A percentile compares a stretch with the other conserved stretches of the same genome.
Evolutionary conservation across 2,797 vertebrate genomes (phyloP).

Genomic region (Poeciliopsis infans): DNA sequence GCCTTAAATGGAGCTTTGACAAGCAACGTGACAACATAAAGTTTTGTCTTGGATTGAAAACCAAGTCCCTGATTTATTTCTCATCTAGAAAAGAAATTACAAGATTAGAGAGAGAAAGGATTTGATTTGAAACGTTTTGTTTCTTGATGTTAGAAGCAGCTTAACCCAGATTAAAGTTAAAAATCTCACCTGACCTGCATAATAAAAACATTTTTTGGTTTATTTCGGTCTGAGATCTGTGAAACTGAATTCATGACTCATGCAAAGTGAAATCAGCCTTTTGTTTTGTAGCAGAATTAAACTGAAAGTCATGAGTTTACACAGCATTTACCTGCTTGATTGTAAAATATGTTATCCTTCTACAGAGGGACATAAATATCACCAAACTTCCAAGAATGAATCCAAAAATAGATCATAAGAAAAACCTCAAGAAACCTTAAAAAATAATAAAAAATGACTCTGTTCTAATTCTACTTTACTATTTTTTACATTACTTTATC

Average conservation of each 20-base stretch:
- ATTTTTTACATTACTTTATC: background rate
- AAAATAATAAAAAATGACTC: background rate
- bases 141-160: background rate
- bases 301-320: background rate
- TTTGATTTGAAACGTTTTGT: background rate
- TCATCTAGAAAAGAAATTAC: background rate
- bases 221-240: background rate
- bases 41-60: background rate
- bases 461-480: background rate
- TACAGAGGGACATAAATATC: background rate
- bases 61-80: background rate
- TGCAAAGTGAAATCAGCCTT: background rate
- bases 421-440: background rate
- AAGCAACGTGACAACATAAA: background rate
- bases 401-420: background rate
- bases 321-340: background rate
- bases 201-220: background rate
- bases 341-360: background rate
- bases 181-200: background rate
- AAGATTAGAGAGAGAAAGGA: background rate
- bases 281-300: background rate
- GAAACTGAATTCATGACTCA: background rate
- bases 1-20: background rate
- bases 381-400: background rate
- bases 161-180: background rate